Conservation (phyloP, 2,797 vertebrate species). For the Parauchenoglanis punctatus region DNA sequence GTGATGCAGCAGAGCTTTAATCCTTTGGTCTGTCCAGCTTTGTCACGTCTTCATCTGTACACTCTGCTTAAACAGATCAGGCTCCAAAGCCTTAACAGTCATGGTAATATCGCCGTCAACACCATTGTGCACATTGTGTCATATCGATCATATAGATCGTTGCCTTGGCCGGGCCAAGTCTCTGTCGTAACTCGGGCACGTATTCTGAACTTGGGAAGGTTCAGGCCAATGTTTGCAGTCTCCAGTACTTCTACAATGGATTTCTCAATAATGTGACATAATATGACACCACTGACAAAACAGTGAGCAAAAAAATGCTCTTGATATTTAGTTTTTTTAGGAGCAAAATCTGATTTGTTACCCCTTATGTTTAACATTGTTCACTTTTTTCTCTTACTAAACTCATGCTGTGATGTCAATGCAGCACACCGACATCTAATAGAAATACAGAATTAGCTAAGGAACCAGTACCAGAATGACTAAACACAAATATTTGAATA, state of each 20-base stretch:
- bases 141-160: not conserved
- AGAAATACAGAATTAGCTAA: not conserved
- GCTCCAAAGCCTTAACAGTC: not conserved
- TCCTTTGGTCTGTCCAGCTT: not conserved
- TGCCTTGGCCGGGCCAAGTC: not conserved
- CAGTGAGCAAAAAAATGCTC: not conserved
- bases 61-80: not conserved
- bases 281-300: not conserved
- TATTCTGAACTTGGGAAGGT: not conserved
- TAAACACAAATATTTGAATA: not conserved
- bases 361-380: not conserved
- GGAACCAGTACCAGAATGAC: not conserved
- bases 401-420: not conserved
- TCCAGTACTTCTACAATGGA: not conserved
- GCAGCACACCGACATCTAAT: not conserved
- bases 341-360: not conserved
- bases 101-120: not conserved
- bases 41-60: not conserved
- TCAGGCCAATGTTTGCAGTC: not conserved
- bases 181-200: not conserved
- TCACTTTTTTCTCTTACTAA: not conserved
- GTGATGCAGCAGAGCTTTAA: not conserved
- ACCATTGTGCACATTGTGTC: not conserved
- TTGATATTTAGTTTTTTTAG: not conserved
- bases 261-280: not conserved